phyloP scores from a whole-genome alignment of 2,797 vertebrate species.

The Mallotus villosus region DNA sequence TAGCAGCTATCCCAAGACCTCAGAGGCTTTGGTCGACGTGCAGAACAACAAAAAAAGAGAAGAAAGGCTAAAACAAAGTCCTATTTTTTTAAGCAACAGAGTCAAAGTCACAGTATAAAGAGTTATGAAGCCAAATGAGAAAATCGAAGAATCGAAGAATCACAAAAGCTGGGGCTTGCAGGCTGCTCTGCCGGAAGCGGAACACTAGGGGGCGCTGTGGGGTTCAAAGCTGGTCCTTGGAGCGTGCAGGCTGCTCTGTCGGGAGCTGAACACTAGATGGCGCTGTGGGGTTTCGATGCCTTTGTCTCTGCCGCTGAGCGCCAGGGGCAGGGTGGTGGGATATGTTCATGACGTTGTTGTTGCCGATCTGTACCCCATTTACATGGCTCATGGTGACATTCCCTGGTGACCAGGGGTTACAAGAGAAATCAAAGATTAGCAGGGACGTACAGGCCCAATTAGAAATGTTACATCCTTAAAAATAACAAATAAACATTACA shows the following conservation, averaged over 20 bases:
- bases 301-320: slow-evolving; percentile 27
- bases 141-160: background rate
- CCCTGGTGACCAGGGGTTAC: background rate
- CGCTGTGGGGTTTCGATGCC: slow-evolving; percentile 65
- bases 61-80: too few species aligned
- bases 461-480: background rate
- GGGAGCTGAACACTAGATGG: slow-evolving; percentile 39
- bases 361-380: slow-evolving; percentile 53
- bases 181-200: accelerated
- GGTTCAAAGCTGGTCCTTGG: slow-evolving; percentile 32
- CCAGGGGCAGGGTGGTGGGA: background rate
- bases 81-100: too few species aligned
- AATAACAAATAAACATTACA: too few species aligned
- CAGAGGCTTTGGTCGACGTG: too few species aligned
- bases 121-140: too few species aligned
- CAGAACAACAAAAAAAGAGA: too few species aligned
- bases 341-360: slow-evolving; percentile 60
- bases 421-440: background rate
- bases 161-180: background rate
- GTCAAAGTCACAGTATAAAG: too few species aligned
- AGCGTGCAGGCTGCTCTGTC: accelerated
- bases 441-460: background rate
- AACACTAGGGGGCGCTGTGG: slow-evolving; percentile 58
- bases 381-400: slow-evolving; percentile 32
- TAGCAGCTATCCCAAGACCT: too few species aligned